phyloP scores from a whole-genome alignment of 2,113 vertebrate genomes.

The Vombatus ursinus region DNA sequence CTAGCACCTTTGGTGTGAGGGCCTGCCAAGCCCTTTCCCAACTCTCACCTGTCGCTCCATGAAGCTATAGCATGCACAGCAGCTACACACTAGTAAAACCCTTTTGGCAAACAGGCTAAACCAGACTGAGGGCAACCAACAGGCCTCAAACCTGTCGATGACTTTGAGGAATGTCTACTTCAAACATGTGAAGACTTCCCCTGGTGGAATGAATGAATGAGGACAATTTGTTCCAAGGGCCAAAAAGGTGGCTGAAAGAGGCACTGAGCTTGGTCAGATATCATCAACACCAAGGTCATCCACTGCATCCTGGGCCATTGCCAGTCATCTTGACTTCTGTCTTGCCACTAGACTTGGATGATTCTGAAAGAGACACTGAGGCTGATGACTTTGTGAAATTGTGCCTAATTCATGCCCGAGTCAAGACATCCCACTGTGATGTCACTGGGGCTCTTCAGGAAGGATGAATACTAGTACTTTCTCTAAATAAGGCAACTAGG shows the following conservation, averaged over 20 bases:
- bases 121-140: neutral
- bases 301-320: neutral
- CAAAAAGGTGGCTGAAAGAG: neutral
- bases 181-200: neutral
- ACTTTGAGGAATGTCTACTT: neutral
- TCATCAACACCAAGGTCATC: neutral
- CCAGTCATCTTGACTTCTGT: neutral
- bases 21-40: too few relatives aligned
- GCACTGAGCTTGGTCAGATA: neutral
- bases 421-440: too few relatives aligned
- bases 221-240: neutral
- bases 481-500: neutral
- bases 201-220: neutral
- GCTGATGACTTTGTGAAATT: too few relatives aligned
- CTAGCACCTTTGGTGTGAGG: too few relatives aligned
- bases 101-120: neutral
- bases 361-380: neutral
- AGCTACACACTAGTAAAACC: neutral
- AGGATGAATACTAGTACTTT: neutral
- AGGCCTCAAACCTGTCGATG: neutral
- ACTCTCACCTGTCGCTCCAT: too few relatives aligned
- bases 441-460: neutral
- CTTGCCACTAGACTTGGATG: neutral
- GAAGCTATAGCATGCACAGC: neutral
- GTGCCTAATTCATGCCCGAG: neutral